Conservation (phyloP, 2,113 vertebrate species). For the Dasypus novemcinctus region DNA sequence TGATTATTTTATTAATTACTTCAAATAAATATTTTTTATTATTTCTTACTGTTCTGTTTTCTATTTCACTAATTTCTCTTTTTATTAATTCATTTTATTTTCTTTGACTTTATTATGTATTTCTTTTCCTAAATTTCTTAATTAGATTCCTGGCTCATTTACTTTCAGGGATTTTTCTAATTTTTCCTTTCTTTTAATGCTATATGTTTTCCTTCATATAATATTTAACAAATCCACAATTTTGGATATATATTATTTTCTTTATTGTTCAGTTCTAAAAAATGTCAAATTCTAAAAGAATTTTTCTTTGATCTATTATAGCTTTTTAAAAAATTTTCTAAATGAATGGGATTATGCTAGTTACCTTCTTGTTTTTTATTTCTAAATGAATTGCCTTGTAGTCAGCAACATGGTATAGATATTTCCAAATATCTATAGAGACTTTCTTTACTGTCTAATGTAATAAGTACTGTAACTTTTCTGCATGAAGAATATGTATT, state of each 20-base stretch:
- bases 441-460: background rate
- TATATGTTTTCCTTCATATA: background rate
- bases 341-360: background rate
- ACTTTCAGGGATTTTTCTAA: background rate
- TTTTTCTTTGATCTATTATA: background rate
- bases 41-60: background rate
- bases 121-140: background rate
- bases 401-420: background rate
- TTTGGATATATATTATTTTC: background rate
- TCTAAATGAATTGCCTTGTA: background rate
- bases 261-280: background rate
- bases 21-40: background rate
- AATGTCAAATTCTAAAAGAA: background rate
- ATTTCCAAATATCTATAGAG: background rate
- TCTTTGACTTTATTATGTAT: background rate
- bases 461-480: background rate
- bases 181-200: background rate
- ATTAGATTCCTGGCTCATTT: background rate
- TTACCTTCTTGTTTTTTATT: background rate
- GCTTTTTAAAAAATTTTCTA: background rate
- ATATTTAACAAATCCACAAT: background rate
- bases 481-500: background rate
- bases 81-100: conserved; percentile 7
- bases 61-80: background rate
- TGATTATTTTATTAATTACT: background rate